Percentiles rank a stretch among this genome's conserved stretches.
phyloP scores from a whole-genome alignment of 2,888 invertebrate genomes.

The Imbricaverruca yamaguchii region DNA sequence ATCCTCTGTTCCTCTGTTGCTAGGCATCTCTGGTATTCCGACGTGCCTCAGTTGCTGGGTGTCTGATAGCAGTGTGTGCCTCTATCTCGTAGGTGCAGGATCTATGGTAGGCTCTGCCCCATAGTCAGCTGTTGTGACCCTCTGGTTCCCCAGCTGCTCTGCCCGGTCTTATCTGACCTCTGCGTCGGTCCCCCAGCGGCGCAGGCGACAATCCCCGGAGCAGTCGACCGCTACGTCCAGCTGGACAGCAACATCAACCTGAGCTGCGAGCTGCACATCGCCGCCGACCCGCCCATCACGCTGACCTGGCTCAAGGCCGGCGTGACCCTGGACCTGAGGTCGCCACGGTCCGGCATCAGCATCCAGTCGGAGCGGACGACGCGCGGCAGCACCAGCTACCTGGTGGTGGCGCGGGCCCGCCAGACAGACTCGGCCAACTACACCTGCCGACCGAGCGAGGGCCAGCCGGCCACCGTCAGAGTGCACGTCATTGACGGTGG shows the following conservation, averaged over 20 bases:
- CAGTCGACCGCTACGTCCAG: neutral
- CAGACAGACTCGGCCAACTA: neutral
- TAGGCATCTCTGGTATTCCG: too few species aligned
- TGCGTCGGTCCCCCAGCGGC: neutral
- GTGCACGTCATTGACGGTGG: neutral
- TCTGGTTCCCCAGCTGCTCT: too few species aligned
- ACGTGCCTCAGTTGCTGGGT: too few species aligned
- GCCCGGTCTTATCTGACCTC: too few species aligned
- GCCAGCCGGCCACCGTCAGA: neutral
- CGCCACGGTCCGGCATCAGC: neutral
- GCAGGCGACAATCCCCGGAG: neutral
- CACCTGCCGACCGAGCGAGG: conserved; percentile 21
- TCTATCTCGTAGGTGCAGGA: too few species aligned
- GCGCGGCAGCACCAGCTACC: neutral
- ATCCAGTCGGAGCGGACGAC: neutral
- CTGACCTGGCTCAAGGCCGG: neutral
- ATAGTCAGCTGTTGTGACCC: too few species aligned
- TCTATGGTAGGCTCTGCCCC: too few species aligned
- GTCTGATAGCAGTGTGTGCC: too few species aligned
- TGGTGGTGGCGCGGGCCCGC: neutral
- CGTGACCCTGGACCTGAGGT: neutral
- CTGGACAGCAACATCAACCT: conserved; percentile 21
- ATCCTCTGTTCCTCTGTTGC: too few species aligned
- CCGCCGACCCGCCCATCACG: neutral
- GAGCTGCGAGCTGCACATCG: neutral